phyloP scores from a whole-genome alignment of 2,113 vertebrate species.

The Stictonetta naevosa region DNA sequence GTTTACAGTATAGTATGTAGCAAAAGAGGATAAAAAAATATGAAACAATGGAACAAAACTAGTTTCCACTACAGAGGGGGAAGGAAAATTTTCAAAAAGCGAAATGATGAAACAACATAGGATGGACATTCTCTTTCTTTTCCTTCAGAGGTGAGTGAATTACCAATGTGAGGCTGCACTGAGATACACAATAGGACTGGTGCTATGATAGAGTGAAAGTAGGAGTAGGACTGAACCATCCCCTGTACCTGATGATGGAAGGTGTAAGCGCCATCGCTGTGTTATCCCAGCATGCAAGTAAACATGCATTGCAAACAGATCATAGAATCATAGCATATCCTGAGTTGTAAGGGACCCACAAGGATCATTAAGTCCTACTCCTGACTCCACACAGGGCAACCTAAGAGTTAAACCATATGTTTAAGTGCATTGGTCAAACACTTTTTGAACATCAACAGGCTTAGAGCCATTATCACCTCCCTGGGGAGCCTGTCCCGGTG shows the following conservation, averaged over 20 bases:
- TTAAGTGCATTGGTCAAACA: too few relatives aligned
- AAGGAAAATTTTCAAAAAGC: neutral
- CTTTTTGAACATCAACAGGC: too few relatives aligned
- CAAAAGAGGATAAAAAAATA: neutral
- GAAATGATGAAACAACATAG: neutral
- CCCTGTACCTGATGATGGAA: neutral
- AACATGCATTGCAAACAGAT: neutral
- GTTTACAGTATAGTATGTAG: neutral
- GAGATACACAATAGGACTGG: neutral
- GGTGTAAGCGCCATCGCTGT: too few relatives aligned
- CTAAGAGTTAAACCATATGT: too few relatives aligned
- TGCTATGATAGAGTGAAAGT: neutral
- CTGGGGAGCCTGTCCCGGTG: too few relatives aligned
- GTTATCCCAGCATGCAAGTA: neutral
- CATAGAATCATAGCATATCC: too few relatives aligned
- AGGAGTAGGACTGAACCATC: neutral
- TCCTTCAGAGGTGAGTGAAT: neutral
- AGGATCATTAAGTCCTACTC: too few relatives aligned
- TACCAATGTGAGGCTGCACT: neutral
- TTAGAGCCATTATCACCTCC: too few relatives aligned
- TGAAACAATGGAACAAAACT: neutral
- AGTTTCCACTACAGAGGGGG: neutral
- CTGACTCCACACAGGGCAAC: too few relatives aligned
- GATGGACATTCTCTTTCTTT: neutral
- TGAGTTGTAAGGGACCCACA: too few relatives aligned